Conservation (phyloP, 2,888 invertebrate genomes). For the Galerucella nymphaeae region DNA sequence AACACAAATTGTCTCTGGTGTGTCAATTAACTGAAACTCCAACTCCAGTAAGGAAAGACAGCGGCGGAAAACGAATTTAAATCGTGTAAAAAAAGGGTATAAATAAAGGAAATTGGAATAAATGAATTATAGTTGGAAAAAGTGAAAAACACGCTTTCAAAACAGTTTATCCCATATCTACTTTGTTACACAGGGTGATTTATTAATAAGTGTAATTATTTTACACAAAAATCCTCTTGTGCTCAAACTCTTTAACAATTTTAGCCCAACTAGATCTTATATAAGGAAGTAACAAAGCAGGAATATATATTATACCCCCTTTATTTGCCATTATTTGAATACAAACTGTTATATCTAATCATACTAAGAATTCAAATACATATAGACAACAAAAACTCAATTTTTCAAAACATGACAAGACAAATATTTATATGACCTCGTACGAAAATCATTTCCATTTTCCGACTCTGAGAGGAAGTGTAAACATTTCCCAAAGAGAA, state of each 20-base stretch:
- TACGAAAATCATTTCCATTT: background rate
- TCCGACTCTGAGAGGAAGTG: background rate
- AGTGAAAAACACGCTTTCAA: no score
- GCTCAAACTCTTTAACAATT: no score
- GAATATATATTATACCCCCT: no score
- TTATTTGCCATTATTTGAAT: background rate
- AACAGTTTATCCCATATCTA: no score
- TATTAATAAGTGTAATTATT: no score
- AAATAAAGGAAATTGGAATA: background rate
- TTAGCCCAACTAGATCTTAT: no score
- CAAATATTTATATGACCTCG: background rate
- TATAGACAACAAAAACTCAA: background rate
- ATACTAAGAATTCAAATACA: background rate
- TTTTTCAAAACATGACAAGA: background rate
- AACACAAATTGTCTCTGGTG: background rate
- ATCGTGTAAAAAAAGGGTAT: background rate
- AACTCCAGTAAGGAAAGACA: background rate
- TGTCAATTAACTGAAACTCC: background rate
- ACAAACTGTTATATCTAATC: background rate
- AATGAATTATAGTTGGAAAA: no score
- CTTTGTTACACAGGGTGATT: no score
- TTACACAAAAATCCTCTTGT: no score
- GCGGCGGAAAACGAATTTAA: background rate
- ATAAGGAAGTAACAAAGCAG: no score
- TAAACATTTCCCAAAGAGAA: slow-evolving; percentile 4